phyloP scores from a whole-genome alignment of 2,888 invertebrate genomes.

The Yponomeuta cagnagella region DNA sequence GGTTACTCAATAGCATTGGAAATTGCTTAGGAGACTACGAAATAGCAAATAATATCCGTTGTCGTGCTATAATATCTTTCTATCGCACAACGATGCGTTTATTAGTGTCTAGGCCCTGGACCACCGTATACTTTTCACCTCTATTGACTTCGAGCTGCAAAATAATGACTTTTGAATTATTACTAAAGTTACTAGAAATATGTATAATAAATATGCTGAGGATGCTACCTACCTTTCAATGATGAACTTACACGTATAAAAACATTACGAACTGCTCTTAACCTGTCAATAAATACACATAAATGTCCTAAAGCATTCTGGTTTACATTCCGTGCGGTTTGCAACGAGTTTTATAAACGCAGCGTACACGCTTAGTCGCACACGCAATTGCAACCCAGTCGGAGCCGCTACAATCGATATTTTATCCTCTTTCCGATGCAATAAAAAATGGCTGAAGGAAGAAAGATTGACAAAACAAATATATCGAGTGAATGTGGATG shows the following conservation, averaged over 20 bases:
- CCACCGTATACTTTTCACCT: no score
- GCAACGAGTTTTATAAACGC: conserved; percentile 73
- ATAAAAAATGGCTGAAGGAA: conserved; percentile 31
- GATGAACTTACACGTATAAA: conserved; percentile 48
- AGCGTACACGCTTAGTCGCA: conserved; percentile 54
- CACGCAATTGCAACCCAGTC: conserved; percentile 72
- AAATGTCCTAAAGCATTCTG: conserved; percentile 71
- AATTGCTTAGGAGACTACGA: no score
- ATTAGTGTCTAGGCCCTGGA: no score
- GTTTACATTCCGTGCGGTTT: conserved; percentile 73
- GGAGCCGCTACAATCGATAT: conserved; percentile 67
- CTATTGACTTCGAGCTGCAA: no score
- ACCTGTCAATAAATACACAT: conserved; percentile 68
- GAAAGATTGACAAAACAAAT: no score
- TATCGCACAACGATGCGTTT: no score
- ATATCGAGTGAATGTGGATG: no score
- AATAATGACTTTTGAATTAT: no score
- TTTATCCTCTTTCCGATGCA: conserved; percentile 54
- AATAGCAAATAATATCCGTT: no score
- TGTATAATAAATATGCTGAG: not conserved
- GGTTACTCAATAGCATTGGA: no score
- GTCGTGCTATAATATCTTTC: no score
- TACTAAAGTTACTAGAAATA: no score
- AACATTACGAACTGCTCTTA: conserved; percentile 67
- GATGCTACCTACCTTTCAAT: not conserved